Percentiles rank a stretch among this genome's conserved stretches.
phyloP scores from a whole-genome alignment of 2,113 vertebrate species.

The Ornithorhynchus anatinus region DNA sequence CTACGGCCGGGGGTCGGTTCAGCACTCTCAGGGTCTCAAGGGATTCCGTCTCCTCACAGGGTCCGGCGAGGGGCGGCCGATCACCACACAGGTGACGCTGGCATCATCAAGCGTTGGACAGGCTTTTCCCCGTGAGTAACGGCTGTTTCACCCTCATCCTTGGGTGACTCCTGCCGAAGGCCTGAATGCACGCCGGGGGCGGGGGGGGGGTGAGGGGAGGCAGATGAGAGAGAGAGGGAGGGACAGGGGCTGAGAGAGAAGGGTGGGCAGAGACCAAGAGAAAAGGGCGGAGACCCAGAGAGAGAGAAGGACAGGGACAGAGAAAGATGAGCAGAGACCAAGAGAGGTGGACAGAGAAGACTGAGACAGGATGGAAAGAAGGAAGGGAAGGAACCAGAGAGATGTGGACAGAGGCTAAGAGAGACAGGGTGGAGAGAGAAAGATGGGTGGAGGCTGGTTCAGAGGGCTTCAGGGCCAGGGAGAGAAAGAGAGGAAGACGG shows the following conservation, averaged over 20 bases:
- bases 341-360: too few relatives aligned
- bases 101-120: background rate
- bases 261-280: too few relatives aligned
- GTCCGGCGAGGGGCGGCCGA: background rate
- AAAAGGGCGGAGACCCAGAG: too few relatives aligned
- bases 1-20: too few relatives aligned
- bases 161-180: background rate
- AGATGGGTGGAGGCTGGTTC: background rate
- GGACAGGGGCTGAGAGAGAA: background rate
- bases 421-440: background rate
- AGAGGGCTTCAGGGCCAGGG: too few relatives aligned
- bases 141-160: fast-evolving
- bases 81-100: background rate
- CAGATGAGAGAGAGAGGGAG: background rate
- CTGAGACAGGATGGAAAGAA: too few relatives aligned
- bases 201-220: fast-evolving
- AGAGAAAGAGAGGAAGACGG: background rate
- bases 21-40: too few relatives aligned
- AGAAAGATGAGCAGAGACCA: background rate
- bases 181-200: fast-evolving
- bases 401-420: too few relatives aligned
- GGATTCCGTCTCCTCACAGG: too few relatives aligned
- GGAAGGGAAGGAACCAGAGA: too few relatives aligned
- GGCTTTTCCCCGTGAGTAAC: conserved; percentile 7
- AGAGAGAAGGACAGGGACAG: background rate